Base-by-base conservation (phyloP, 2,888 invertebrate species). In the Tetanocera ferruginea region DNA sequence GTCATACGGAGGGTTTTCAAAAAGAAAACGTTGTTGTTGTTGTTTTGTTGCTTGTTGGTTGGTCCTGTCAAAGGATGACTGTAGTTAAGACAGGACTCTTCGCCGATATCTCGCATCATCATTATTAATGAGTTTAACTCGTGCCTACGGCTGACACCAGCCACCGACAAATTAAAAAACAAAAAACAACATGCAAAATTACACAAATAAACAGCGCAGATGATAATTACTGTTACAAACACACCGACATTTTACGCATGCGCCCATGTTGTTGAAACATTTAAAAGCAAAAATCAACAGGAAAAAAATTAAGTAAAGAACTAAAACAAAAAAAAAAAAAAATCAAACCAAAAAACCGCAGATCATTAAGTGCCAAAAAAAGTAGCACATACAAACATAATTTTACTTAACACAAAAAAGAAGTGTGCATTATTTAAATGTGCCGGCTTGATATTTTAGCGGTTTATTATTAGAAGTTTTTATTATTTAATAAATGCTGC, bases 41-140 rank as follows among this genome's bases (percentile, higher is more conserved):
- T 43, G 43, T 43, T 43, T 43, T 43, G 43, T 43, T 11, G 43
- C 43, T 43, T 60, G 25, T 28, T 25, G 28, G 3, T 19, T 60
- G 31, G 72, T 75, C 66, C 75, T 75, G 66, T 75, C 75, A 67
- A 62, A 75, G 75, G 75, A 75, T 66, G 67, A 49, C 37, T 19
- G 51, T 28, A 17, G 64, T 51, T 34, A 74, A 74, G 62, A 64
- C 74, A 51, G 62, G 64, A 74, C 25, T 51, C 49, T 34, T 6
- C 75, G 17, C 5, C 23, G 52, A 55, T 55, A 34, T 66, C 14
- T 34, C 75, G 71, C 64, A 25, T 60, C 71, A 64, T 64, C 64
- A 52, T 71, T 71, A 71, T 77, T 77, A 77, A 77, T 77, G 76
- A 77, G 71, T 77, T 76, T 28, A 64, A 72, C 76, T 71, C 72